Evolutionary conservation across 2,888 invertebrate species (phyloP).

Genomic region (Chloroclysta siterata): DNA sequence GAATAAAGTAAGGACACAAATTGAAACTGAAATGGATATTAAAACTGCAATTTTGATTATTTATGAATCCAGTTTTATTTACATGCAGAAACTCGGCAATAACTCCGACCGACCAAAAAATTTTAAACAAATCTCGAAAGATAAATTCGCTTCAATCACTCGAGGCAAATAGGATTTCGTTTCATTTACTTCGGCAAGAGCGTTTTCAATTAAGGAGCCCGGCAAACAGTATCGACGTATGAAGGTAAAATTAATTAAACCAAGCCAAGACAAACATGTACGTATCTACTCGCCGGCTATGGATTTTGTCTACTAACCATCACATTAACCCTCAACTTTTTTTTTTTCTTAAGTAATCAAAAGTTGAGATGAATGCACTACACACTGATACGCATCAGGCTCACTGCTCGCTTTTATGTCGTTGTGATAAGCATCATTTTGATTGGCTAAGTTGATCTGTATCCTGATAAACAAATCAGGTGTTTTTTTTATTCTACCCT

Average conservation of each 20-base stretch:
- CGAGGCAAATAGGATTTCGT: conserved; percentile 82
- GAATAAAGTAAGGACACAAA: no score
- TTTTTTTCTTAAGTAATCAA: no score
- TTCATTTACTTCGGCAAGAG: conserved; percentile 82
- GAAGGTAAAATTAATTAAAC: conserved; percentile 85
- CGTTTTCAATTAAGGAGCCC: conserved; percentile 83
- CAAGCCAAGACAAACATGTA: conserved; percentile 82
- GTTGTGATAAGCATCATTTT: no score
- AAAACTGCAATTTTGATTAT: not conserved
- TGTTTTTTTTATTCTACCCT: no score
- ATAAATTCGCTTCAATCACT: conserved; percentile 83
- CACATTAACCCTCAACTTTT: not conserved
- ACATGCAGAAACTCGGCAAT: conserved; percentile 16
- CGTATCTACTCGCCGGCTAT: conserved; percentile 46
- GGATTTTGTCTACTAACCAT: not conserved
- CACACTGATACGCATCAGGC: no score
- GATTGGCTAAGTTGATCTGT: no score
- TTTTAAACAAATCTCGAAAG: conserved; percentile 80
- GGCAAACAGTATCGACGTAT: conserved; percentile 84
- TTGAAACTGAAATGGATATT: no score
- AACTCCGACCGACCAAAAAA: conserved; percentile 63
- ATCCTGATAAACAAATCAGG: no score
- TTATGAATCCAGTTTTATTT: conserved; percentile 1
- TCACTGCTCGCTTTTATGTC: no score
- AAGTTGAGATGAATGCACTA: no score